Evolutionary conservation across 92 coral and sea anemone genomes (phyloP).

Genomic region (Paramuricea clavata): DNA sequence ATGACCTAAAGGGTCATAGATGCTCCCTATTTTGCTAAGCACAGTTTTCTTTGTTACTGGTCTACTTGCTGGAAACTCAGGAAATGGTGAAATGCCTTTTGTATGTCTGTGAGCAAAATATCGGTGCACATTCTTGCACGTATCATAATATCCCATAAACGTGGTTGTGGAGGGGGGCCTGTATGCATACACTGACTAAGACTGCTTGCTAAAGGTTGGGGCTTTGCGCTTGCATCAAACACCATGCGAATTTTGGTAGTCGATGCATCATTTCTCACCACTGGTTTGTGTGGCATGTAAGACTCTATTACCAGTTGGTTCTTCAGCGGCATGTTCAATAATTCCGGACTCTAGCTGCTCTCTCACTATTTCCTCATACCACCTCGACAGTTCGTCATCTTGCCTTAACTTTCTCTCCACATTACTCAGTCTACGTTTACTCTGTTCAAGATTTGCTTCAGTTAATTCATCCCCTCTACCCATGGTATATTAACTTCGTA

Average conservation of each 20-base stretch:
- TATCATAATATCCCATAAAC: conserved; percentile 69
- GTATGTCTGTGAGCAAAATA: too few species aligned
- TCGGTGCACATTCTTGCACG: conserved; percentile 67
- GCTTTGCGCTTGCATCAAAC: conserved; percentile 72
- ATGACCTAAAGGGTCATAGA: too few species aligned
- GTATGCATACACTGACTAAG: conserved; percentile 68
- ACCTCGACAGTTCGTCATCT: not conserved
- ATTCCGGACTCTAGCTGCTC: conserved; percentile 36
- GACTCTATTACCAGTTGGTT: not conserved
- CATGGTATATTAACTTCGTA: conserved; percentile 62
- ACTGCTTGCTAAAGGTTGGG: conserved; percentile 63
- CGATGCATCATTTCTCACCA: not conserved
- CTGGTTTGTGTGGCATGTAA: conserved; percentile 13
- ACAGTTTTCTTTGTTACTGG: too few species aligned
- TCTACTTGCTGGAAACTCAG: too few species aligned
- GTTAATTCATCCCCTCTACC: conserved; percentile 50
- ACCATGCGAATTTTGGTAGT: conserved; percentile 49
- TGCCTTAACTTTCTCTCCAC: conserved; percentile 11
- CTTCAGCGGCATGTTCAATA: not conserved
- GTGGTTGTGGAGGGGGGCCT: conserved; percentile 70
- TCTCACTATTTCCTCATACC: conserved; percentile 28
- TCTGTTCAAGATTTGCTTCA: conserved; percentile 13
- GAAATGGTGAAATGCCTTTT: too few species aligned
- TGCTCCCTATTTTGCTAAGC: too few species aligned
- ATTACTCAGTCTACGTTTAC: not conserved